A percentile compares a stretch with the other conserved stretches of the same genome.
Conservation (phyloP, 2,888 invertebrate genomes). For the Oligia strigilis region DNA sequence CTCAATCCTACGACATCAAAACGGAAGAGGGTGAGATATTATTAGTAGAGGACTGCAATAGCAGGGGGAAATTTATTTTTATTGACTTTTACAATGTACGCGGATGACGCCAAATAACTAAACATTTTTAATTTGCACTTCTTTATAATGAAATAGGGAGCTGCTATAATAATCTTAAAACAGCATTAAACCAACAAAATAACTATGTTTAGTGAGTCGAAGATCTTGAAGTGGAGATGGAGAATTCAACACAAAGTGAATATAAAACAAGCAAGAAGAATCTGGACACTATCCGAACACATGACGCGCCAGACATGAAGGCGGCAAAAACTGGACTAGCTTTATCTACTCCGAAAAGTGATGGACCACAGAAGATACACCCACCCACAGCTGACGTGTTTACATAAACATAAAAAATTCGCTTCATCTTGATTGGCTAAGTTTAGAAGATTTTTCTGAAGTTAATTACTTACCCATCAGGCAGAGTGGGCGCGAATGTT, state of each 20-base stretch:
- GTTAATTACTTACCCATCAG: conserved; percentile 50
- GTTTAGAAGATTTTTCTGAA: conserved; percentile 32
- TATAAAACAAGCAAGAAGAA: conserved; percentile 21
- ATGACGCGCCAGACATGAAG: not conserved
- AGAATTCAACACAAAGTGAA: conserved; percentile 8
- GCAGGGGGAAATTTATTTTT: conserved; percentile 39
- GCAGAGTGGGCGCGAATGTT: conserved; percentile 31
- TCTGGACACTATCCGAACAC: not conserved
- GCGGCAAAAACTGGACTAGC: not conserved
- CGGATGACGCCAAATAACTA: conserved; percentile 4
- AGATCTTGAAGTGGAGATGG: not conserved
- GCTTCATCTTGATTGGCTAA: conserved; percentile 19
- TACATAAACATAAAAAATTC: conserved; percentile 13
- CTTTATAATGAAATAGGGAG: not conserved
- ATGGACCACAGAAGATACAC: conserved; percentile 2
- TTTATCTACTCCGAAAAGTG: conserved; percentile 1
- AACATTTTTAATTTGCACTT: conserved; percentile 19
- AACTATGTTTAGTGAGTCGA: not conserved
- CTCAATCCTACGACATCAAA: conserved; percentile 22
- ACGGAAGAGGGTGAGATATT: conserved; percentile 33
- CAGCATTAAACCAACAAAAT: not conserved
- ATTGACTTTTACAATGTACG: conserved; percentile 41
- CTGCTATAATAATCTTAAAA: not conserved
- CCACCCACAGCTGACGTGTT: conserved; percentile 12
- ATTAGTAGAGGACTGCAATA: conserved; percentile 42